Conservation (phyloP, 1,140 invertebrate genomes). For the Bathynomus jamesi region DNA sequence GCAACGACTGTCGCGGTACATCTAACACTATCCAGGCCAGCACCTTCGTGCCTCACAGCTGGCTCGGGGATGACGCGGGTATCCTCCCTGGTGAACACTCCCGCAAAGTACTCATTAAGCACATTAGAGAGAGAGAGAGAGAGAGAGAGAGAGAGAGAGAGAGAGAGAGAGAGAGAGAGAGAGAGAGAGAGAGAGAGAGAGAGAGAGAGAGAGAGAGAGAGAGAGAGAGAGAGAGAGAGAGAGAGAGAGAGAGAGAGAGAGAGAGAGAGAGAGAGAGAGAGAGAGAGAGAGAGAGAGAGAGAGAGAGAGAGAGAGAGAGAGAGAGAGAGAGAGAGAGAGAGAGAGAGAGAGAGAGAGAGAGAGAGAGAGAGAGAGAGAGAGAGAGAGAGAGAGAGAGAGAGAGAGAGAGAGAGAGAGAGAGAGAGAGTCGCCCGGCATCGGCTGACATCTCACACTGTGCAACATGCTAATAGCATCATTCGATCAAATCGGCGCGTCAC, state of each 20-base stretch:
- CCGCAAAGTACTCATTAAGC: background rate
- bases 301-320: background rate
- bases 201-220: too few species aligned
- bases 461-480: too few species aligned
- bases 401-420: background rate
- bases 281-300: background rate
- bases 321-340: background rate
- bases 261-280: background rate
- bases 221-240: background rate
- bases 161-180: background rate
- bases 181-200: background rate
- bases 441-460: too few species aligned
- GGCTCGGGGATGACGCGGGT: too few species aligned
- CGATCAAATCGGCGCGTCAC: too few species aligned
- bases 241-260: background rate
- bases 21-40: too few species aligned
- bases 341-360: background rate
- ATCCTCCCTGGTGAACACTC: too few species aligned
- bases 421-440: too few species aligned
- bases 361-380: background rate
- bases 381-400: background rate
- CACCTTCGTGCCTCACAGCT: too few species aligned
- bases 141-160: background rate
- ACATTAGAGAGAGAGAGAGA: background rate
- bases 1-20: too few species aligned